Base-by-base conservation (phyloP, 2,888 invertebrate genomes). In the Acrobasis repandana region DNA sequence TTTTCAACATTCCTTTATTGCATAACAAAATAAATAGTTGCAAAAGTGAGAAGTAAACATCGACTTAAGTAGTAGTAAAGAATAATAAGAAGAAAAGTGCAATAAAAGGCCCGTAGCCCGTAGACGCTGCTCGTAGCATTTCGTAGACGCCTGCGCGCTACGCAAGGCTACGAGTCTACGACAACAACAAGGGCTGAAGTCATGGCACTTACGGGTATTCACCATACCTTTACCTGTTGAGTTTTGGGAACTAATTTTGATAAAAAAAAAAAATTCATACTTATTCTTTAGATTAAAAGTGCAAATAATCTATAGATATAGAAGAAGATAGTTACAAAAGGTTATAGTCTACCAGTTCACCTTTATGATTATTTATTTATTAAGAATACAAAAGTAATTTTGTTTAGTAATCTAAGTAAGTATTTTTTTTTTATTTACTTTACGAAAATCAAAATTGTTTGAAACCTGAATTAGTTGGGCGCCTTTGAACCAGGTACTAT, bases 121-220 rank as follows among this genome's bases (percentile, higher is more conserved):
- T 54, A 54, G 76, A 72, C 70, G 63, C 77, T 71, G 66, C 63
- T 68, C 83, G 85, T 86, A 85, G 82, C 76, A 61, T 36, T 64
- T 68, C 85, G 88, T 88, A 86, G 84, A 80, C 90, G 90, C 89
- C 77, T 82, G 91, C 91, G 91, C 87, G 81, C 82, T 88, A 86
- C 88, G 81, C 14, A 63, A 62, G 49, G 69, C 81, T 80, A 83
- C 83, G 81, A 69, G 76, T 69, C 81, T 80, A 83, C 83, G 81
- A 69, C 77, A 79, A 74, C 71, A 69, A 72, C 71, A 72, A 71
- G 71, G 71, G 71, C 68, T 69, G 33, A 46, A 52, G 54, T 54
- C 43, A 60, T 46, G 67, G 64, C 62, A 52, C 51, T 62, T 43
- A 43, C 14, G 43, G n/a, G 43, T 43, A 6, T 14, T 14, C 38